Percentiles rank a stretch among this genome's conserved stretches.
These are phyloP conservation scores for Plebejus argus DNA, from an alignment of 2,888 invertebrate species.

Conservation along the genomic window DNA sequence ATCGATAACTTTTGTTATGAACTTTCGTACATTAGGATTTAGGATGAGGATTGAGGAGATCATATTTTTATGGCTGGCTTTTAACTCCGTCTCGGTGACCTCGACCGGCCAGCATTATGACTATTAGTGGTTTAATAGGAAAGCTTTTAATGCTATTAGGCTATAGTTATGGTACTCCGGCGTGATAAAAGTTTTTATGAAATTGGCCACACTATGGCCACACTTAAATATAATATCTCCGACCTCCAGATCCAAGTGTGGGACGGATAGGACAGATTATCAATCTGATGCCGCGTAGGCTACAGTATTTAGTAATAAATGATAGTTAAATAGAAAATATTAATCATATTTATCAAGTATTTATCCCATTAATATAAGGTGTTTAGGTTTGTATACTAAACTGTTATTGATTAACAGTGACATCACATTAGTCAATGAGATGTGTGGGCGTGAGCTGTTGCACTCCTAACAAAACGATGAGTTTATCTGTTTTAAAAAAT, in stretches of 20 bases:
- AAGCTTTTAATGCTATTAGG: conserved; percentile 29
- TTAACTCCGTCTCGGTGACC: conserved; percentile 26
- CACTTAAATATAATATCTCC: conserved; percentile 13
- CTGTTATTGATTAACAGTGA: neutral
- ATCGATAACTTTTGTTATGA: conserved; percentile 12
- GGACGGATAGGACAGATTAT: conserved; percentile 28
- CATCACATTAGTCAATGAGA: conserved; percentile 13
- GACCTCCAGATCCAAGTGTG: conserved; percentile 7
- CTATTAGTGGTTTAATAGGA: conserved; percentile 20
- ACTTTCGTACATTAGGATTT: conserved; percentile 6
- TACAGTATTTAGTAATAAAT: conserved; percentile 17
- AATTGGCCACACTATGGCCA: conserved; percentile 14
- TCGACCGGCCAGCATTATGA: conserved; percentile 4
- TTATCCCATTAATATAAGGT: conserved; percentile 4
- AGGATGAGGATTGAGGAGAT: too few species aligned
- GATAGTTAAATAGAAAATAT: conserved; percentile 4
- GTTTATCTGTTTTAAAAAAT: neutral
- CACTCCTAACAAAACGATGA: neutral
- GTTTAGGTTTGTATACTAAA: conserved; percentile 17
- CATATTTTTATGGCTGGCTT: conserved; percentile 18
- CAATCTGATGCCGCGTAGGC: conserved; percentile 24
- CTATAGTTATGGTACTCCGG: conserved; percentile 22
- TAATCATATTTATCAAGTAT: conserved; percentile 30
- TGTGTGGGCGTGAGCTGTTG: neutral
- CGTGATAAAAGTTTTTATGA: conserved; percentile 17